Conservation (phyloP, 2,113 vertebrate species). For the Rhineura floridana region DNA sequence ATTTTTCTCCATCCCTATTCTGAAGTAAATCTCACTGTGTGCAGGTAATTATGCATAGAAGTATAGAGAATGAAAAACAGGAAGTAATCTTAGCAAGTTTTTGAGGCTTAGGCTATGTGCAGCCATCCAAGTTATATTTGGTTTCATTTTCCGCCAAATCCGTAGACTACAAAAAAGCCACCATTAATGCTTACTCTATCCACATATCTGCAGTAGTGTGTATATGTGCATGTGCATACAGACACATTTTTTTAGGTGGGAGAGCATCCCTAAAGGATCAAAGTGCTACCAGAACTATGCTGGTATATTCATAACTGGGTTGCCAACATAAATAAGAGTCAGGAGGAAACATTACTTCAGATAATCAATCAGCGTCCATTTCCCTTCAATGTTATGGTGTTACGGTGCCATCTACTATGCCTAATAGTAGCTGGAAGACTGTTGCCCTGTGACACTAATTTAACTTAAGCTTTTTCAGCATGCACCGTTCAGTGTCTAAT, state of each 20-base stretch:
- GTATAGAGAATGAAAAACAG: not conserved
- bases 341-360: not conserved
- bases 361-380: not conserved
- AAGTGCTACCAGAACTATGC: not conserved
- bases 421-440: not conserved
- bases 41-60: not conserved
- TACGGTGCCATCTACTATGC: not conserved
- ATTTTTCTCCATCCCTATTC: too few relatives aligned
- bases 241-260: too few relatives aligned
- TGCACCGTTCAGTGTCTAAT: not conserved
- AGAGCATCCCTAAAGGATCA: not conserved
- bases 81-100: not conserved
- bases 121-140: not conserved
- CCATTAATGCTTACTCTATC: too few relatives aligned
- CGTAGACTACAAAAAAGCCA: not conserved
- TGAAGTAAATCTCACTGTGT: not conserved
- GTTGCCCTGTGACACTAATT: not conserved
- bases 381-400: not conserved
- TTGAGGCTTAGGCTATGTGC: not conserved
- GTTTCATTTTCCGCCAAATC: not conserved
- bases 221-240: not conserved
- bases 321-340: not conserved
- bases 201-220: not conserved
- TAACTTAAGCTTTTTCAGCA: not conserved
- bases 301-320: not conserved